Evolutionary conservation across 2,113 vertebrate species (phyloP), one percentile per base, ranked within the genome.

Genomic region (Pholis gunnellus): DNA sequence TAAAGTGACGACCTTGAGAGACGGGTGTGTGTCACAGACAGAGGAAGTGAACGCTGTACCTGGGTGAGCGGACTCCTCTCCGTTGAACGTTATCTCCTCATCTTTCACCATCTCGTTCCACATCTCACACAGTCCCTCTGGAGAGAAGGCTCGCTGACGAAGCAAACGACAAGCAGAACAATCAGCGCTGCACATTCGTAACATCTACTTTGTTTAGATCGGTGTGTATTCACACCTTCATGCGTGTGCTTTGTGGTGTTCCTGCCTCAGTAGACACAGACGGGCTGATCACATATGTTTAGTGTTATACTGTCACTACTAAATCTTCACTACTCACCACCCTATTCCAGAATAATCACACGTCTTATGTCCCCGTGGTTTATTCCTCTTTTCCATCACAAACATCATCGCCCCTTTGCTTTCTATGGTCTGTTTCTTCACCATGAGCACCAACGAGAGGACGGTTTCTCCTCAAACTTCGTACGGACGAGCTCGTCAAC

Each of bases 101-200:
- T 99, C 98, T 95, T 99, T 99, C 22, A 99, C 97, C 98, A 99
- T 99, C 93, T 99, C 98, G 82, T 99, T 99, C 98, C 98, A 99
- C 91, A 99, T 96, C 88, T 98, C 98, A 84, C 97, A 98, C 10
- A 99, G 95, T 36, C 98, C 98, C 95, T 99, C 98, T 72, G 96
- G 93, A 54, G 97, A 98, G 92, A 99, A 99, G 2, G 97, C 97
- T 1, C 98, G 97, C 98, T 99, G 92, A 66, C 75, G 92, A 89
- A 87, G 60, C 13, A 54, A 40, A n/a, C 0, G 27, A 15, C 20
- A 66, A 31, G 72, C n/a, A 27, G 29, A 78, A 31, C 7, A 78
- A 42, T 72, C 31, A 76, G 54, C 46, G 31, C 20, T 6, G 4
- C 3, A 20, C 22, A 44, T 57, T 36, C 0, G 27, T 0, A 18